Evolutionary conservation across 1,140 invertebrate species (phyloP).

Genomic region (Oreohelix idahoensis): DNA sequence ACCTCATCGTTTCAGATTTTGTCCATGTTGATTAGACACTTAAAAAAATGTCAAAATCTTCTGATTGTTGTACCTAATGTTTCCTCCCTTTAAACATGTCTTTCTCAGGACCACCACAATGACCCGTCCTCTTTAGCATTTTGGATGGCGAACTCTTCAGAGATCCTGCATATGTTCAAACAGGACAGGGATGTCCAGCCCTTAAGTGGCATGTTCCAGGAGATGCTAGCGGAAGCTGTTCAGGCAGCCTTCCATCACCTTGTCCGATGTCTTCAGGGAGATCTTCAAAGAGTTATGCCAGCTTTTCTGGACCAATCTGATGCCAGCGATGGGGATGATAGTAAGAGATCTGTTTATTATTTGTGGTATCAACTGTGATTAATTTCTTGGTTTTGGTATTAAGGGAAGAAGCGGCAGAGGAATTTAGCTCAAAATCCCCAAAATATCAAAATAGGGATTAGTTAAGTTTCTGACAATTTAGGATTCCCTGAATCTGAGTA

Average conservation of each 20-base stretch:
- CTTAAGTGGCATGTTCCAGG: constrained; percentile 81
- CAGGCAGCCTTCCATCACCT: constrained; percentile 85
- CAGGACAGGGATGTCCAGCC: constrained; percentile 87
- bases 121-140: constrained; percentile 79
- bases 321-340: constrained; percentile 57
- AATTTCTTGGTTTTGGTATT: too few species aligned
- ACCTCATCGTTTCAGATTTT: too few species aligned
- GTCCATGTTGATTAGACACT: too few species aligned
- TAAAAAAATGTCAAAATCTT: too few species aligned
- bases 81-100: too few species aligned
- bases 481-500: too few species aligned
- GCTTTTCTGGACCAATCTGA: constrained; percentile 78
- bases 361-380: too few species aligned
- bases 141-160: constrained; percentile 97
- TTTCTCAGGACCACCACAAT: constrained; percentile 61
- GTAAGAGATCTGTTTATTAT: constrained; percentile 16
- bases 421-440: too few species aligned
- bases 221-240: constrained; percentile 91
- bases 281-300: constrained; percentile 77
- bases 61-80: background rate
- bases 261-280: constrained; percentile 77
- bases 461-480: too few species aligned
- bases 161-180: constrained; percentile 95
- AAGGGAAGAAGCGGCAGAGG: too few species aligned
- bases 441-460: too few species aligned